Conservation (phyloP, 2,797 vertebrate genomes). For the Saxicola maurus region DNA sequence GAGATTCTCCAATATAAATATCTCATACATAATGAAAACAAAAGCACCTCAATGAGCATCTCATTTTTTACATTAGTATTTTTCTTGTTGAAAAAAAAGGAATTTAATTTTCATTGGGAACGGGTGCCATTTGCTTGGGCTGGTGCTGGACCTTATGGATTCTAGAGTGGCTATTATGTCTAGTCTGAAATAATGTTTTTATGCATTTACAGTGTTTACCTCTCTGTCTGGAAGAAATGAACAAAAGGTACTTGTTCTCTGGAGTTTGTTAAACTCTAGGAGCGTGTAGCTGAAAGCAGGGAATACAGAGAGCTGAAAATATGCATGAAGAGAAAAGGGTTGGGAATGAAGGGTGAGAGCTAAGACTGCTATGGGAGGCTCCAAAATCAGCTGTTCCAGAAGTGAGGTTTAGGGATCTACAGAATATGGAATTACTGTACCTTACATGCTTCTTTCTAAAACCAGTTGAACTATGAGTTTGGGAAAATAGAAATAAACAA, state of each 20-base stretch:
- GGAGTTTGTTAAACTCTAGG: not conserved
- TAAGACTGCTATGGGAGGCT: not conserved
- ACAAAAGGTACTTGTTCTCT: accelerated
- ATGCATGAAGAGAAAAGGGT: not conserved
- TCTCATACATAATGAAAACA: not conserved
- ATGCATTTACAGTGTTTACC: not conserved
- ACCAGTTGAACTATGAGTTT: not conserved
- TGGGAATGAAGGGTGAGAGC: not conserved
- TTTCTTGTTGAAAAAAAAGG: not conserved
- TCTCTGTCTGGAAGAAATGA: not conserved
- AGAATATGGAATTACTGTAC: not conserved
- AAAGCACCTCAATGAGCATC: not conserved
- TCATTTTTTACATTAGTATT: not conserved
- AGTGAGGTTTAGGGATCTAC: not conserved
- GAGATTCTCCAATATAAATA: not conserved
- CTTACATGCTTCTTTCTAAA: not conserved
- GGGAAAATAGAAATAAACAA: not conserved
- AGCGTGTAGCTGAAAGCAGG: not conserved
- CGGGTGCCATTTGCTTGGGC: not conserved
- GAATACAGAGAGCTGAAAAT: not conserved
- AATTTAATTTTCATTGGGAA: not conserved
- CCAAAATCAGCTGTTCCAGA: not conserved
- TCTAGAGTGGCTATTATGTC: not conserved
- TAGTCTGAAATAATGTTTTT: not conserved
- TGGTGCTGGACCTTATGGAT: not conserved